These are phyloP conservation scores for Scolopax rusticola DNA, from an alignment of 2,797 vertebrate genomes.

Conservation along the genomic window DNA sequence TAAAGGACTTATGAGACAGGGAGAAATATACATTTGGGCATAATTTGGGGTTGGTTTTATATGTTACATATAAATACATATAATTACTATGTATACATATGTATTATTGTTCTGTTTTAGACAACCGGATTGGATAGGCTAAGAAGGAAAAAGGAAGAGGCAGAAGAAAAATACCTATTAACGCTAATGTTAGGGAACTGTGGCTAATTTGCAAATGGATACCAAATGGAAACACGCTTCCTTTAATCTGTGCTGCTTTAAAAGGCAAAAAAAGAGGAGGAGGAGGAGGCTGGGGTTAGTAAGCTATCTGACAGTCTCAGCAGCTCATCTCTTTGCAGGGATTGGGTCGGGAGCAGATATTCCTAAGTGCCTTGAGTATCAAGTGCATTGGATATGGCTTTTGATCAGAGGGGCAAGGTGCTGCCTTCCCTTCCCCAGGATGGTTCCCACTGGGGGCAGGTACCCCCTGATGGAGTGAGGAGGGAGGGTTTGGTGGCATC, in stretches of 20 bases:
- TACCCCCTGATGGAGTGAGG: neutral
- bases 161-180: neutral
- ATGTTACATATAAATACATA: neutral
- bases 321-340: conserved; percentile 40
- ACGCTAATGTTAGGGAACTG: neutral
- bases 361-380: neutral
- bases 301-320: conserved; percentile 50
- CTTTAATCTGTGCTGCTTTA: conserved; percentile 53
- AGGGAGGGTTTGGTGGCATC: neutral
- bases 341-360: neutral
- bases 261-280: neutral
- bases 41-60: neutral
- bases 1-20: conserved; percentile 61
- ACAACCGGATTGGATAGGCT: neutral
- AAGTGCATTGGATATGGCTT: neutral
- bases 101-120: neutral
- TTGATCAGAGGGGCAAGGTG: neutral
- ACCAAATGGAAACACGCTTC: neutral
- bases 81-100: neutral
- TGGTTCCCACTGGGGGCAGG: neutral
- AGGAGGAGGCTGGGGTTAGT: neutral
- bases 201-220: conserved; percentile 60
- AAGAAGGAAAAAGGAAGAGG: neutral
- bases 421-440: neutral
- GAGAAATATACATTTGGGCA: conserved; percentile 29